phyloP scores from a whole-genome alignment of 53 echinoderm and acorn worm genomes.

The Actinopyga echinites region DNA sequence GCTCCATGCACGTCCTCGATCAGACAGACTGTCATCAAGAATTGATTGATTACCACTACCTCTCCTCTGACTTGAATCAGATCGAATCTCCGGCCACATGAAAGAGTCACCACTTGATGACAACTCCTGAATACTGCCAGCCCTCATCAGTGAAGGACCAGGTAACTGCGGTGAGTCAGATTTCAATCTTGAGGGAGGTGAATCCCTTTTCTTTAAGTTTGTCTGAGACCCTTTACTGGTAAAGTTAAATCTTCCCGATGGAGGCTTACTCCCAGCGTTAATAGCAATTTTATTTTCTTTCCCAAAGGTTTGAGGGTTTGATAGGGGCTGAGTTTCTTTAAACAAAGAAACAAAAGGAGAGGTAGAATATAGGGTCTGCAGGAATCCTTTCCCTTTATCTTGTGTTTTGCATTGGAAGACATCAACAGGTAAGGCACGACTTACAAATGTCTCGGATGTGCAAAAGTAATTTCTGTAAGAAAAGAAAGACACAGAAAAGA shows the following conservation, averaged over 20 bases:
- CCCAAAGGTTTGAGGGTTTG: neutral
- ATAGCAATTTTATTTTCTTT: neutral
- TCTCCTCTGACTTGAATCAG: neutral
- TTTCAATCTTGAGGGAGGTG: neutral
- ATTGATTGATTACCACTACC: conserved; percentile 2
- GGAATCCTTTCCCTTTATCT: conserved; percentile 64
- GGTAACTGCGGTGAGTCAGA: neutral
- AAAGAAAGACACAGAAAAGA: neutral
- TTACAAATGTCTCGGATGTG: conserved; percentile 51
- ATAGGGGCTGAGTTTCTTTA: neutral
- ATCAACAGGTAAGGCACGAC: conserved; percentile 72
- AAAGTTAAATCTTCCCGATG: neutral
- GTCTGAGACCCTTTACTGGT: neutral
- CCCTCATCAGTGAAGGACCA: neutral
- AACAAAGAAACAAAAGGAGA: conserved; percentile 88
- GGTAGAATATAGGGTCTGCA: conserved; percentile 82
- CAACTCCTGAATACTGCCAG: conserved; percentile 17
- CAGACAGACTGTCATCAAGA: neutral
- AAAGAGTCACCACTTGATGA: conserved; percentile 32
- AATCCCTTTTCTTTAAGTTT: neutral
- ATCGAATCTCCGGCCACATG: conserved; percentile 7
- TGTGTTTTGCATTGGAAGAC: conserved; percentile 64
- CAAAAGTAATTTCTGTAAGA: conserved; percentile 75
- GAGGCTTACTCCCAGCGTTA: neutral
- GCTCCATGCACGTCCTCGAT: neutral